Percentiles rank a stretch among this genome's conserved stretches.
Conservation (phyloP, 1,140 invertebrate species). For the Sitobion miscanthi region DNA sequence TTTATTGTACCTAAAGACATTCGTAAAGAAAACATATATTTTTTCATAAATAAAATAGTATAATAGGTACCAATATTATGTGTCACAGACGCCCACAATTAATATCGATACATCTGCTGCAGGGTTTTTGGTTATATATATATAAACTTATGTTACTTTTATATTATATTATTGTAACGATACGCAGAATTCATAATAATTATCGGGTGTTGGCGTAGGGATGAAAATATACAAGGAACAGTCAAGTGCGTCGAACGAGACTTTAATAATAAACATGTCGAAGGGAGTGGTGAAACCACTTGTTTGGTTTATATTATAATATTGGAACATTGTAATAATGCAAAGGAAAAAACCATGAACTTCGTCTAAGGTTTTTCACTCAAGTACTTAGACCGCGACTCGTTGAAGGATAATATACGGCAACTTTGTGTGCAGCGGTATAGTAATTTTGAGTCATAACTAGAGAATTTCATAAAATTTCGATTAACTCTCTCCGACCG, state of each 20-base stretch:
- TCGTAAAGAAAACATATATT: not conserved
- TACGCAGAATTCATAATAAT: not conserved
- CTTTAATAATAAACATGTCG: not conserved
- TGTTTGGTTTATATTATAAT: not conserved
- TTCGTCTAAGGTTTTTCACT: not conserved
- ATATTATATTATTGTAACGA: not conserved
- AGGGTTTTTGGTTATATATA: not conserved
- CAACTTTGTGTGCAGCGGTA: not conserved
- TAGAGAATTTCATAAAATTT: constrained; percentile 28
- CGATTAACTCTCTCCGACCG: constrained; percentile 1
- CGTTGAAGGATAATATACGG: not conserved
- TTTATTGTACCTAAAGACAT: not conserved
- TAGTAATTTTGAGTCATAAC: not conserved
- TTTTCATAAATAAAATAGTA: not conserved
- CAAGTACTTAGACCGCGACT: not conserved
- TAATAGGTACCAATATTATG: not conserved
- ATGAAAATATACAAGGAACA: not conserved
- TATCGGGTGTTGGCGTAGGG: not conserved
- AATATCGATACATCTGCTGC: not conserved
- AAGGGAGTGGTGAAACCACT: not conserved
- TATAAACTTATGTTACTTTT: not conserved
- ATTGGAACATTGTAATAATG: not conserved
- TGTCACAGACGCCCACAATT: not conserved
- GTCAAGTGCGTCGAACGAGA: not conserved
- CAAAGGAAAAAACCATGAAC: not conserved